Evolutionary conservation across 2,113 vertebrate genomes (phyloP), one percentile per base, ranked within the genome.

Genomic region (Thamnophis sirtalis): DNA sequence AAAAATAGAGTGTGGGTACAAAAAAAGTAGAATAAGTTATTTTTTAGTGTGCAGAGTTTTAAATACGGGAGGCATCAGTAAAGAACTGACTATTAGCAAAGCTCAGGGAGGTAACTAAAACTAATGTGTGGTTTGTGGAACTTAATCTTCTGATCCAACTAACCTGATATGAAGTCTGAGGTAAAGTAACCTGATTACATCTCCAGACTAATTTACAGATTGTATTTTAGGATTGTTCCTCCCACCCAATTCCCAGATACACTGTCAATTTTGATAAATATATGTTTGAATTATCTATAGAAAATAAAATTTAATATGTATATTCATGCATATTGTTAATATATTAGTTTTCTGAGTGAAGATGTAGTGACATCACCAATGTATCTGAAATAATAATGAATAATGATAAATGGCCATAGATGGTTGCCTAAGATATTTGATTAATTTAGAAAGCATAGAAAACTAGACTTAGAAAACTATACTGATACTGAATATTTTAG

Each of bases 1-100:
- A 86, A 50, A 73, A 15, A 85, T 73, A n/a, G 49, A 90, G 84
- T 48, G 87, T 48, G 87, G 24, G 58, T 93, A 24, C n/a, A 91
- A 89, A 88, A 93, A 53, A 60, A 95, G 94, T 53, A 33, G 92
- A 95, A 80, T 55, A 91, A 95, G 91, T 96, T 6, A 43, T 93
- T 87, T 95, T 96, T 49, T 91, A 0, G 91, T 94, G 24, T 50
- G 50, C 86, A 91, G 91, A 93, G 80, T 87, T 87, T n/a, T 89
- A 92, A 91, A 24, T 6, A 54, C 87, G 93, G 93, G 2, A 91
- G n/a, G 93, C 87, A 93, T 80, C 26, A 60, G 68, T 89, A 26
- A 33, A 87, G 73, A 60, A 49, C 24, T 43, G 19, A 88, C 86
- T 86, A 28, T 0, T 93, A 51, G 19, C 90, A 92, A 86, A 85